These are phyloP conservation scores for Pyralis farinalis DNA, from an alignment of 2,888 invertebrate species.

Conservation along the genomic window DNA sequence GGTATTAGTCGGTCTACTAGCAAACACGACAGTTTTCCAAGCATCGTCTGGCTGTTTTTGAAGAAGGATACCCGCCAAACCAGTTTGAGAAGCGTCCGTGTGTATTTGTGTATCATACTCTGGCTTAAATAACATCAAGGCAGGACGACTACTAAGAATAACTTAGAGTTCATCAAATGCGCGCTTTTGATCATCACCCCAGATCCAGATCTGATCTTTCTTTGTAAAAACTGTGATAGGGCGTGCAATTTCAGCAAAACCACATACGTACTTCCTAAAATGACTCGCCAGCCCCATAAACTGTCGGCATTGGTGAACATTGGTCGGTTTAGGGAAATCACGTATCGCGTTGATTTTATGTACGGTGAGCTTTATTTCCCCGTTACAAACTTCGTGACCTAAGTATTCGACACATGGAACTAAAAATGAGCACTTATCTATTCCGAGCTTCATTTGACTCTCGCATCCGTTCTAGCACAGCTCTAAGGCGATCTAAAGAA, in stretches of 20 bases:
- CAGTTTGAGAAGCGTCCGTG: slow-evolving; percentile 5
- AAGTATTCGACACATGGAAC: not conserved
- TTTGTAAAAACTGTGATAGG: too few species aligned
- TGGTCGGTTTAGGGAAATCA: slow-evolving; percentile 12
- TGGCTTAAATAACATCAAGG: too few species aligned
- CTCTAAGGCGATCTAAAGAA: too few species aligned
- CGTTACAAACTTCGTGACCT: slow-evolving; percentile 1
- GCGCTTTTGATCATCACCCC: not conserved
- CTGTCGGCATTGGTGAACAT: slow-evolving; percentile 16
- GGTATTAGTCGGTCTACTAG: slow-evolving; percentile 16
- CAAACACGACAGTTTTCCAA: slow-evolving; percentile 13
- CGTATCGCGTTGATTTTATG: slow-evolving; percentile 1
- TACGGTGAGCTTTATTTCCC: not conserved
- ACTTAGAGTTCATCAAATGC: slow-evolving; percentile 5
- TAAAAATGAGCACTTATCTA: slow-evolving; percentile 1
- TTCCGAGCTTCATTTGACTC: not conserved
- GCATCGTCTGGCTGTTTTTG: slow-evolving; percentile 11
- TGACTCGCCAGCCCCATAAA: slow-evolving; percentile 19
- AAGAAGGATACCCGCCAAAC: slow-evolving; percentile 12
- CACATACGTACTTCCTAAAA: slow-evolving; percentile 9
- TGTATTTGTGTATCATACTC: too few species aligned
- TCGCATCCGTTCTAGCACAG: not conserved
- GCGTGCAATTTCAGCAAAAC: not conserved
- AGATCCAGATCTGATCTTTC: not conserved
- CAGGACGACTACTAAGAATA: slow-evolving; percentile 3